Conservation (phyloP, 2,888 invertebrate genomes). For the Zygogramma bicolorata region DNA sequence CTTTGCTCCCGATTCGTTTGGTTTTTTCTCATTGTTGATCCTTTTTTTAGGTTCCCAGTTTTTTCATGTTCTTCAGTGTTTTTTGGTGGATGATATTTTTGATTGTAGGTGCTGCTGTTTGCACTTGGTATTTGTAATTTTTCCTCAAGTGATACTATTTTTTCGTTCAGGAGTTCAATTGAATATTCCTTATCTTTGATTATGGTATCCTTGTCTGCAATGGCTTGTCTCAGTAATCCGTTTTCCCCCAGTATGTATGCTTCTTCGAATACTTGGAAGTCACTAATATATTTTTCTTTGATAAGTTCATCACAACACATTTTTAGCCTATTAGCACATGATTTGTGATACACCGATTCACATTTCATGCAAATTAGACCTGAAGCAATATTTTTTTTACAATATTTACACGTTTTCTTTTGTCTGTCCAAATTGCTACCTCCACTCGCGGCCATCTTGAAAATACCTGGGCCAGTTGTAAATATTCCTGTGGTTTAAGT, state of each 20-base stretch:
- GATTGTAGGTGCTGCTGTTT: constrained; percentile 11
- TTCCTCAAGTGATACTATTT: too few relatives aligned
- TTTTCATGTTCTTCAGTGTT: not conserved
- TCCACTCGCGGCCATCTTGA: not conserved
- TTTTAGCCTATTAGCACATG: not conserved
- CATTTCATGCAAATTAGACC: not conserved
- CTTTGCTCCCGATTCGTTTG: too few relatives aligned
- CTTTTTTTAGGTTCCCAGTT: constrained; percentile 1
- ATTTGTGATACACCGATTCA: not conserved
- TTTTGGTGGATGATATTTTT: constrained; percentile 3
- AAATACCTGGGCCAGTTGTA: too few relatives aligned
- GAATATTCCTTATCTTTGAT: too few relatives aligned
- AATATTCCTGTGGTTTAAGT: too few relatives aligned
- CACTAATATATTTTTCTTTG: not conserved
- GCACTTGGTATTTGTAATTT: not conserved
- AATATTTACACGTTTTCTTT: not conserved
- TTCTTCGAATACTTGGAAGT: not conserved
- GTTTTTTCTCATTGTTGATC: not conserved
- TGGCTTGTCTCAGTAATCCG: not conserved
- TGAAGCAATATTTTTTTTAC: not conserved
- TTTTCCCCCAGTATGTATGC: not conserved
- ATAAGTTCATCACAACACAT: not conserved
- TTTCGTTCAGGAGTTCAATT: too few relatives aligned
- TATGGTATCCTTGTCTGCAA: not conserved
- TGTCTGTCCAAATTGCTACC: not conserved